A percentile compares a stretch with the other conserved stretches of the same genome.
Evolutionary conservation across 2,888 invertebrate species (phyloP).

Genomic region (Stenotaenia linearis): DNA sequence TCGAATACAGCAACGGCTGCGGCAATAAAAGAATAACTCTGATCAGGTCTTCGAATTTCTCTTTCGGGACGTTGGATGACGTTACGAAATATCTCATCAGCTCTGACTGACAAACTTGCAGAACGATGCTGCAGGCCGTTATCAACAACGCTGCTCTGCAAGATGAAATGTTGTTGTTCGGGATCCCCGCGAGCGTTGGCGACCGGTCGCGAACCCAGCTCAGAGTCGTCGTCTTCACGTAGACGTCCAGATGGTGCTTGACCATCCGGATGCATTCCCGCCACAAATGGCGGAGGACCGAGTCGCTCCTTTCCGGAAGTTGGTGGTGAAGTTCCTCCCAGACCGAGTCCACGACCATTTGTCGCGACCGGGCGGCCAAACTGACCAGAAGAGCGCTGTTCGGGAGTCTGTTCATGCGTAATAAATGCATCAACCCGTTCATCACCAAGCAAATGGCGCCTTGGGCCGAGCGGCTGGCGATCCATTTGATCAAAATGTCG

Average conservation of each 20-base stretch:
- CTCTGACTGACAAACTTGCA: not conserved
- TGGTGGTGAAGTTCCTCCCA: not conserved
- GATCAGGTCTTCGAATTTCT: not conserved
- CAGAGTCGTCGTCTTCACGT: not conserved
- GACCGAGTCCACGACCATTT: not conserved
- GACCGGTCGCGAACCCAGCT: not conserved
- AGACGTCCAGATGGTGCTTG: not conserved
- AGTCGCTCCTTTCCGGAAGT: not conserved
- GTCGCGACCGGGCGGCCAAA: not conserved
- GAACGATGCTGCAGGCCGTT: not conserved
- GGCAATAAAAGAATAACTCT: not conserved
- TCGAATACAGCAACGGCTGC: not conserved
- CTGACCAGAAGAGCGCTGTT: not conserved
- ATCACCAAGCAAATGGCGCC: not conserved
- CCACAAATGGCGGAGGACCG: not conserved
- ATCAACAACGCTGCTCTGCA: not conserved
- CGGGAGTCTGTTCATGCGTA: not conserved
- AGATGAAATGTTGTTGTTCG: not conserved
- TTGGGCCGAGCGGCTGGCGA: not conserved
- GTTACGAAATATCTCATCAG: not conserved
- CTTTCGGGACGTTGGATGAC: not conserved
- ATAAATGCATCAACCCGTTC: not conserved
- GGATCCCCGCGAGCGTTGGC: not conserved
- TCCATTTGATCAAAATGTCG: not conserved
- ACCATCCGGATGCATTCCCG: not conserved